Base-by-base conservation (phyloP, 2,113 vertebrate species). In the Vulpes vulpes region DNA sequence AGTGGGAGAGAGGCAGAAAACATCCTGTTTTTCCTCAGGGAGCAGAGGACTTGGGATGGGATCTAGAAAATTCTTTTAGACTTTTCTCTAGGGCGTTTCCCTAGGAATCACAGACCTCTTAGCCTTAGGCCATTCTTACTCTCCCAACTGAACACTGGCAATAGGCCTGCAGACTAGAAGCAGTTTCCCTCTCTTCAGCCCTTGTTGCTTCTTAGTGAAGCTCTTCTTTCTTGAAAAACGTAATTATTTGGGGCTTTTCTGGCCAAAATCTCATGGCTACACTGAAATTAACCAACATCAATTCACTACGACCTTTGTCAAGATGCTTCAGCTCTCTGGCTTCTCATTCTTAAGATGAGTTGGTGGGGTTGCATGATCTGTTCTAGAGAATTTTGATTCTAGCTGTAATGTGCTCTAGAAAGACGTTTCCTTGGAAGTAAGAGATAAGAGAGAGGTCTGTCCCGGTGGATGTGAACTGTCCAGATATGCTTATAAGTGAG, bases 261-360 rank as follows among this genome's bases (percentile, higher is more conserved):
- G 73, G 69, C 22, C 22, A 74, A 89, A 80, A 30, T 91, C 35
- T 95, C 49, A 53, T 3, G 6, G 11, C 20, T 35, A 43, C 8
- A 1, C 16, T 71, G 92, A 95, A 69, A 92, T 65, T 62, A 96
- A 93, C 51, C 43, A 94, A 86, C 62, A 80, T 90, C 76, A 59
- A 84, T 82, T 97, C 51, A 60, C 83, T 6, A 1, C 83, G 67
- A 94, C 27, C 32, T 83, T 65, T 65, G 43, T 94, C 57, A 96
- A 90, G 79, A 81, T 2, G 25, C 2, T 25, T 74, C 35, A 76
- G 32, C 64, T 59, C 25, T 71, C 32, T 84, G 79, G 12, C 22
- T 91, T 95, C 73, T 91, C 69, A 43, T 93, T 93, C 55, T 87
- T 87, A 84, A 95, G 78, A 88, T 35, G 57, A 76, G 74, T 87